These are phyloP conservation scores for Rugalucina vietnamica DNA, from an alignment of 2,888 invertebrate genomes.

Conservation along the genomic window DNA sequence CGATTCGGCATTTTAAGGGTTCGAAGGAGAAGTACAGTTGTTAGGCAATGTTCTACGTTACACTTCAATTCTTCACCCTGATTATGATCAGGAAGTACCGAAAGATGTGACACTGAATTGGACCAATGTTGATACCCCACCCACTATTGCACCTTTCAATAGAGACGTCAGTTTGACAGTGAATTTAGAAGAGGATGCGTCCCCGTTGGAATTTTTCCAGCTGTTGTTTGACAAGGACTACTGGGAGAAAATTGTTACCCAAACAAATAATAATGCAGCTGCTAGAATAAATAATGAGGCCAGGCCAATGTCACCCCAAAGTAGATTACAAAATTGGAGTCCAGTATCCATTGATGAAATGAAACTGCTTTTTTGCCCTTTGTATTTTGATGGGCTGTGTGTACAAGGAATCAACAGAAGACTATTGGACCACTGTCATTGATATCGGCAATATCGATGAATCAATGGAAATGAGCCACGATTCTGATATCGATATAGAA, in stretches of 20 bases:
- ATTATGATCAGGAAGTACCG: not conserved
- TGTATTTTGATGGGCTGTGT: not conserved
- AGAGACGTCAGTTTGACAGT: not conserved
- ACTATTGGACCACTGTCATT: conserved; percentile 5
- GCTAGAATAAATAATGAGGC: not conserved
- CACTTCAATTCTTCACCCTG: not conserved
- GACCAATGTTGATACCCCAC: not conserved
- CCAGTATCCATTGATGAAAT: conserved; percentile 3
- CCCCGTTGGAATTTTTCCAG: not conserved
- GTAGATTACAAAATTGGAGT: not conserved
- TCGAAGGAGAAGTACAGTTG: not conserved
- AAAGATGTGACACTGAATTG: not conserved
- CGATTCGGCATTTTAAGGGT: not conserved
- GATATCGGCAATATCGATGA: no score
- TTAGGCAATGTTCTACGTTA: not conserved
- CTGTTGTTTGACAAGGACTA: not conserved
- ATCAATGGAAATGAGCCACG: no score
- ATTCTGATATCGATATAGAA: no score
- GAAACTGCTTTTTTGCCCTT: conserved; percentile 3
- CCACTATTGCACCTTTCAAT: not conserved
- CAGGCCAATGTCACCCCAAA: not conserved
- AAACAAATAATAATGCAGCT: conserved; percentile 1
- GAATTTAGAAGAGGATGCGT: not conserved
- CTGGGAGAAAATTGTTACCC: not conserved
- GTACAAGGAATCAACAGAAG: not conserved